Evolutionary conservation across 2,888 invertebrate species (phyloP), one percentile per base, ranked within the genome.

Genomic region (Drosophila neoperkinsi): DNA sequence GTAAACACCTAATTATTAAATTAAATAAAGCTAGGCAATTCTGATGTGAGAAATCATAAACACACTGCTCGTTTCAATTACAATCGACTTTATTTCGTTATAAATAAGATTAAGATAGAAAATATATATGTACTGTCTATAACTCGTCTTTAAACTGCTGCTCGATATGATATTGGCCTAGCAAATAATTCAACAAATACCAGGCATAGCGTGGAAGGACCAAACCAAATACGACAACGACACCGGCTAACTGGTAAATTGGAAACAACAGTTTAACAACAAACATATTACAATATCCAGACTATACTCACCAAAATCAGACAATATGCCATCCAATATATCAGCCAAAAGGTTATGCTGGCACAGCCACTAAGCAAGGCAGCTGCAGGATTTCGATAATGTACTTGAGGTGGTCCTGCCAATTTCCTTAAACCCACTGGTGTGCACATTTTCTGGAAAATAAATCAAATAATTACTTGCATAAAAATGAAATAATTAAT

Each of bases 21-120:
- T 74, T 53, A 71, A 88, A 88, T 90, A 85, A 88, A 88, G 65
- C 71, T 86, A 86, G 85, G 85, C 76, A 84, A 86, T 82, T 86
- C 71, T 66, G 65, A 88, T 75, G 81, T 87, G 80, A 86, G 76
- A 79, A 76, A 79, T 61, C 55, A 49, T 31, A 31, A 69, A 60
- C 25, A 61, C 62, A 36, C 52, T 6, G 7, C 13, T 59, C 30
- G 62, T 71, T 81, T 81, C 30, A 51, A 43, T 81, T 68, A 18
- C 13, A 57, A 55, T 61, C 36, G 62, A 61, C 43, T 61, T 66
- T 3, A 41, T 43, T 57, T 4, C 34, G 11, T 18, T 21, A 46
- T 49, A n/a, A 21, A 63, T 43, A 16, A 5, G 16, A 34, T 76
- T 79, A 71, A 38, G n/a, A 28, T 38, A 21, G 3, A 52, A 36